Evolutionary conservation across 2,113 vertebrate genomes (phyloP).

Genomic region (Misgurnus anguillicaudatus): DNA sequence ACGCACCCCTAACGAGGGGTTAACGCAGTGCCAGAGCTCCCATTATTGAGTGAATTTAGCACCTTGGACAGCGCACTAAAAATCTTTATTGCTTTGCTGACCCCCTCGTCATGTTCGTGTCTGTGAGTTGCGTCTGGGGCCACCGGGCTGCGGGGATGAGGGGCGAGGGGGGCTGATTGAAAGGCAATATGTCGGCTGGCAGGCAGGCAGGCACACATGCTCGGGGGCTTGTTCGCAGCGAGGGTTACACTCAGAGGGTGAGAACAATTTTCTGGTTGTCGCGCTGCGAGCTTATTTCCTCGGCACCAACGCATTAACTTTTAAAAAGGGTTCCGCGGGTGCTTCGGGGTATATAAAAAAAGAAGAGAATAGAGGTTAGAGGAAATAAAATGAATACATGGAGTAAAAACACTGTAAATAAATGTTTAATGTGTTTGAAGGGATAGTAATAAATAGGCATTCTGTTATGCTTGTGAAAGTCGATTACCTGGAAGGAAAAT

Average conservation of each 20-base stretch:
- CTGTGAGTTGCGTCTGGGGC: slow-evolving; percentile 84
- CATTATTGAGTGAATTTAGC: slow-evolving; percentile 95
- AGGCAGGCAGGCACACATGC: slow-evolving; percentile 96
- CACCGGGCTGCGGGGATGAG: slow-evolving; percentile 82
- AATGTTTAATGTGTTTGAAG: slow-evolving; percentile 56
- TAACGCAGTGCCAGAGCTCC: slow-evolving; percentile 88
- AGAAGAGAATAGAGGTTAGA: slow-evolving; percentile 58
- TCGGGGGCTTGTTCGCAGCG: slow-evolving; percentile 91
- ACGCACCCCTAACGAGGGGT: slow-evolving; percentile 84
- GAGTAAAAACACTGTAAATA: slow-evolving; percentile 55
- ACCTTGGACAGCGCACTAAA: slow-evolving; percentile 91
- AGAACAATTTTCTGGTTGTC: slow-evolving; percentile 90
- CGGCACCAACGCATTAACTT: slow-evolving; percentile 87
- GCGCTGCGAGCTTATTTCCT: slow-evolving; percentile 76
- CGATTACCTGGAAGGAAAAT: slow-evolving; percentile 51
- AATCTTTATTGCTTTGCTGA: slow-evolving; percentile 91
- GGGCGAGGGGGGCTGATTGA: slow-evolving; percentile 94
- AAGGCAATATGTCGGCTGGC: slow-evolving; percentile 98
- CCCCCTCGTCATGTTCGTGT: slow-evolving; percentile 94
- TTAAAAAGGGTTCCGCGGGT: slow-evolving; percentile 84
- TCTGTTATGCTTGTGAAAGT: slow-evolving; percentile 51
- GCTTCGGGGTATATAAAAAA: slow-evolving; percentile 69
- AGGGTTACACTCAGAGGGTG: slow-evolving; percentile 85
- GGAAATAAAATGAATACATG: slow-evolving; percentile 60
- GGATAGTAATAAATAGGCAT: slow-evolving; percentile 57